phyloP scores from a whole-genome alignment of 2,113 vertebrate genomes.

The Pseudopodoces humilis region DNA sequence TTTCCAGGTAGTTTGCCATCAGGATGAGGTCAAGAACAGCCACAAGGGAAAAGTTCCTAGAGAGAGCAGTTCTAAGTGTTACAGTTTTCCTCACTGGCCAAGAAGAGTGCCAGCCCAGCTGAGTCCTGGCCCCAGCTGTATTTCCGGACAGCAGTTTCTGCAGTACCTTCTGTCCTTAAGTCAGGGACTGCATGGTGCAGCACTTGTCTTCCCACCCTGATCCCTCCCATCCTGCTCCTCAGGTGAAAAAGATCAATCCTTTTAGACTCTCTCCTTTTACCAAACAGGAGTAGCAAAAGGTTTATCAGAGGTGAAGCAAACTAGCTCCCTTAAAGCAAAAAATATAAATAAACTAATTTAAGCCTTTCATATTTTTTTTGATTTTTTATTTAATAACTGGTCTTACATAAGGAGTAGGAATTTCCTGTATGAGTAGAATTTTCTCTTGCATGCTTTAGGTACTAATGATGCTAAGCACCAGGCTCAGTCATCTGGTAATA shows the following conservation, averaged over 20 bases:
- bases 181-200: background rate
- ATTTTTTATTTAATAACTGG: background rate
- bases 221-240: background rate
- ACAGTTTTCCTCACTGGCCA: background rate
- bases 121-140: background rate
- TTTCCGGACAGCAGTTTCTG: background rate
- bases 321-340: background rate
- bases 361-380: background rate
- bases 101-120: background rate
- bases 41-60: background rate
- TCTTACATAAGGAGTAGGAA: background rate
- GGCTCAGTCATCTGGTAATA: background rate
- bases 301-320: background rate
- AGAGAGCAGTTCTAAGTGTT: background rate
- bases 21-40: background rate
- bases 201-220: fast-evolving
- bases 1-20: background rate
- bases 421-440: background rate
- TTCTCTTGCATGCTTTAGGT: background rate
- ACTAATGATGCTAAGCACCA: background rate
- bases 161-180: background rate
- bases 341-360: background rate
- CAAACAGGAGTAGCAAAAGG: background rate
- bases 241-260: background rate
- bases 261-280: background rate